These are phyloP conservation scores for Ephialtes manifestator DNA, from an alignment of 2,888 invertebrate genomes.

Conservation along the genomic window DNA sequence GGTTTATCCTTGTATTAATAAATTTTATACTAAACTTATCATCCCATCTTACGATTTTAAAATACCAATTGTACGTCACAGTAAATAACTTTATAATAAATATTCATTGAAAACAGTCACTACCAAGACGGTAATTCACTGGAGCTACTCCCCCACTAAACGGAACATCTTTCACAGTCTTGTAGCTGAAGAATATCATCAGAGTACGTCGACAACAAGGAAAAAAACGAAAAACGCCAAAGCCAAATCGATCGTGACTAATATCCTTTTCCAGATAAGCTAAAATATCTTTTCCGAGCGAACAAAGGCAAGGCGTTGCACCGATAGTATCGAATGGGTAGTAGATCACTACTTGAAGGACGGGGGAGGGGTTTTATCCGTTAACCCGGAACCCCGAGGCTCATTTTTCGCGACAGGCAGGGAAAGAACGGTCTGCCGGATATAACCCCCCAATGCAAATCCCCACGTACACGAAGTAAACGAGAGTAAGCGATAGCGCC, in stretches of 20 bases:
- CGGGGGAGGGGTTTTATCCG: slow-evolving; percentile 48
- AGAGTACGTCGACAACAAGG: background rate
- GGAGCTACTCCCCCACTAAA: background rate
- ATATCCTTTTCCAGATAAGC: slow-evolving; percentile 49
- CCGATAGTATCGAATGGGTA: slow-evolving; percentile 65
- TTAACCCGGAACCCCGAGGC: slow-evolving; percentile 66
- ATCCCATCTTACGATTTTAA: background rate
- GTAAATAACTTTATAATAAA: background rate
- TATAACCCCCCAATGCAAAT: slow-evolving; percentile 65
- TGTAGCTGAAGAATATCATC: background rate
- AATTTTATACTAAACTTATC: background rate
- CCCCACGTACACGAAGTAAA: slow-evolving; percentile 53
- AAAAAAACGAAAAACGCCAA: slow-evolving; percentile 13
- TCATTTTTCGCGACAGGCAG: slow-evolving; percentile 71
- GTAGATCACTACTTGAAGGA: slow-evolving; percentile 68
- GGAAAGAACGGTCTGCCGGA: slow-evolving; percentile 48
- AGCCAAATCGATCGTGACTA: slow-evolving; percentile 49
- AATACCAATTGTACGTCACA: background rate
- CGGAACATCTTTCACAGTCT: background rate
- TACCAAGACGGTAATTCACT: background rate
- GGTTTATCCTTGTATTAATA: too few relatives aligned
- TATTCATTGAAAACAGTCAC: background rate
- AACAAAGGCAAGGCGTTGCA: slow-evolving; percentile 64
- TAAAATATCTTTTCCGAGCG: slow-evolving; percentile 53
- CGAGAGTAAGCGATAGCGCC: slow-evolving; percentile 67